A percentile compares a stretch with the other conserved stretches of the same genome.
These are phyloP conservation scores for Akabosia matsudoensis DNA, from an alignment of 1,140 invertebrate species.

Conservation along the genomic window DNA sequence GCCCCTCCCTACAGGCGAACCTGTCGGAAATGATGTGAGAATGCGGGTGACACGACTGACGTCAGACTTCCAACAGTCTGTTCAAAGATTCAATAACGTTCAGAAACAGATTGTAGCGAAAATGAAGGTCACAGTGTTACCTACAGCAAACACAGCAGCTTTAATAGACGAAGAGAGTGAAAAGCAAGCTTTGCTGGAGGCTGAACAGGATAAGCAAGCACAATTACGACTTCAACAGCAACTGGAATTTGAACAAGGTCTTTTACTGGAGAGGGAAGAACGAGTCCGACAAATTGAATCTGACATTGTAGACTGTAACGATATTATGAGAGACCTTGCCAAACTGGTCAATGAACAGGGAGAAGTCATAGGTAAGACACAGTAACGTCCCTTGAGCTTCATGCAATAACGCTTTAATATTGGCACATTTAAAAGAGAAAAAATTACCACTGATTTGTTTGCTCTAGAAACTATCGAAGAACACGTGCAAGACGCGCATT, in stretches of 20 bases:
- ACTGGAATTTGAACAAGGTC: slow-evolving; percentile 71
- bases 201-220: slow-evolving; percentile 50
- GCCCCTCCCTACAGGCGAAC: slow-evolving; percentile 51
- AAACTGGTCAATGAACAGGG: slow-evolving; percentile 76
- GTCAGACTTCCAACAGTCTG: slow-evolving; percentile 72
- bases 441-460: slow-evolving; percentile 44
- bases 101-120: slow-evolving; percentile 76
- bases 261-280: slow-evolving; percentile 69
- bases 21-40: slow-evolving; percentile 71
- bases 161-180: slow-evolving; percentile 52
- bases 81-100: slow-evolving; percentile 70
- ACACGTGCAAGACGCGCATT: slow-evolving; percentile 73
- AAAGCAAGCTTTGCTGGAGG: slow-evolving; percentile 47
- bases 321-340: slow-evolving; percentile 85
- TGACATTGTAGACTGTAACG: slow-evolving; percentile 84
- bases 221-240: slow-evolving; percentile 56
- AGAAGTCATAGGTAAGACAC: slow-evolving; percentile 70
- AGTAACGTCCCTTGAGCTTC: slow-evolving; percentile 32
- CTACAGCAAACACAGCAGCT: slow-evolving; percentile 51
- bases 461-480: slow-evolving; percentile 80
- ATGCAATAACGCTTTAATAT: neutral
- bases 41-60: slow-evolving; percentile 77
- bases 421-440: too few species aligned
- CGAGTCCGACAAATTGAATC: slow-evolving; percentile 72
- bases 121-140: slow-evolving; percentile 69